Conservation (phyloP, 1,140 invertebrate species). For the Laupala kohalensis region DNA sequence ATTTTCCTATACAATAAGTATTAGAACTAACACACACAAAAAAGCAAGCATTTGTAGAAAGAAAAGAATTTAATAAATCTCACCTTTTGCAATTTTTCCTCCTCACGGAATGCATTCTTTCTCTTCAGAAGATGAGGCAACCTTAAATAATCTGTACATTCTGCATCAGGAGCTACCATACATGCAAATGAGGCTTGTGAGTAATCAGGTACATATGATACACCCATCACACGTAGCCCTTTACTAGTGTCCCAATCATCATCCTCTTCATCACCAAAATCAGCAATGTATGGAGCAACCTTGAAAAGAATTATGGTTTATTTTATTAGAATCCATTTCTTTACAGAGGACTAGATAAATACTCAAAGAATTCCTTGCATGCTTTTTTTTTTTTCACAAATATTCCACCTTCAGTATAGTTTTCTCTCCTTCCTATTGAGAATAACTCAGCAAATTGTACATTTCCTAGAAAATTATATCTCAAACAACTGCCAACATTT, state of each 20-base stretch:
- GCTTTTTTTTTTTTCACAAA: no score
- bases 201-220: slow-evolving; percentile 78
- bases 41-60: not conserved
- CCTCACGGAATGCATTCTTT: slow-evolving; percentile 55
- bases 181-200: slow-evolving; percentile 81
- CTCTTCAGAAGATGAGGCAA: slow-evolving; percentile 74
- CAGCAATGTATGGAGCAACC: slow-evolving; percentile 69
- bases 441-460: no score
- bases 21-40: no score
- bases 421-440: no score
- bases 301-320: no score
- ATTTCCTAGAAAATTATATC: no score
- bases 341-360: no score
- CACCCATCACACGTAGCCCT: slow-evolving; percentile 72
- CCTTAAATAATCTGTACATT: slow-evolving; percentile 80
- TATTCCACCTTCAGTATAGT: no score
- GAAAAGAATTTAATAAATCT: not conserved
- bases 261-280: slow-evolving; percentile 72
- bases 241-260: slow-evolving; percentile 81
- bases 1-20: no score
- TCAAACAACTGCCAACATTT: no score
- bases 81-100: slow-evolving; percentile 58
- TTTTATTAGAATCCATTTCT: no score
- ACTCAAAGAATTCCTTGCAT: no score
- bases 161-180: slow-evolving; percentile 74